Evolutionary conservation across 1,140 invertebrate genomes (phyloP).

Genomic region (Leptestheria dahalacensis): DNA sequence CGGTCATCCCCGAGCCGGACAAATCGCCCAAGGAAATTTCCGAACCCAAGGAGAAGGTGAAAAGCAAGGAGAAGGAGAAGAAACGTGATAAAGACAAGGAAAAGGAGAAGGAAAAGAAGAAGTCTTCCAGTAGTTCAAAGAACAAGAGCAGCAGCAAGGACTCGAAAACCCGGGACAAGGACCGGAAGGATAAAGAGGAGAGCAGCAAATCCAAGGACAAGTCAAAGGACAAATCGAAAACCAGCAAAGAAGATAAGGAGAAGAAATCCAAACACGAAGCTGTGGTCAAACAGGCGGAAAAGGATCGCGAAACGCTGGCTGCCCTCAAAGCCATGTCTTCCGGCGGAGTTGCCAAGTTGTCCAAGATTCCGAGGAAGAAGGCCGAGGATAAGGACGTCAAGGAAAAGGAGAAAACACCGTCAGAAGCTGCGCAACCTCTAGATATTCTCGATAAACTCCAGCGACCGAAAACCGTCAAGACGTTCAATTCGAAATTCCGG

Average conservation of each 20-base stretch:
- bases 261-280: slow-evolving; percentile 7
- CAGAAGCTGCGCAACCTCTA: background rate
- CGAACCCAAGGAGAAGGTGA: slow-evolving; percentile 29
- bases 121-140: slow-evolving; percentile 26
- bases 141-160: slow-evolving; percentile 17
- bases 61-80: slow-evolving; percentile 30
- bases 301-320: slow-evolving; percentile 9
- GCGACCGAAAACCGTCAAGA: slow-evolving; percentile 70
- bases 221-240: slow-evolving; percentile 20
- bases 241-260: slow-evolving; percentile 16
- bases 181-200: slow-evolving; percentile 27
- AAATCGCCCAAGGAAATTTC: background rate
- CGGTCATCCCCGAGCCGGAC: background rate
- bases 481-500: slow-evolving; percentile 70
- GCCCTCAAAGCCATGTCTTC: slow-evolving; percentile 12
- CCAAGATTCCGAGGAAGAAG: slow-evolving; percentile 10
- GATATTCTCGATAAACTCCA: slow-evolving; percentile 9
- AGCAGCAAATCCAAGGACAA: slow-evolving; percentile 26
- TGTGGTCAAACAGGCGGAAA: slow-evolving; percentile 15
- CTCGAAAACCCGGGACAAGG: slow-evolving; percentile 32
- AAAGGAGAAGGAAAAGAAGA: slow-evolving; percentile 40
- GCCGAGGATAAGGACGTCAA: slow-evolving; percentile 1
- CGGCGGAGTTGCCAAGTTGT: slow-evolving; percentile 6
- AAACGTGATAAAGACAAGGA: slow-evolving; percentile 32
- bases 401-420: slow-evolving; percentile 18